Percentiles rank a stretch among this genome's conserved stretches.
Conservation (phyloP, 2,797 vertebrate species). For the Amblyraja radiata region DNA sequence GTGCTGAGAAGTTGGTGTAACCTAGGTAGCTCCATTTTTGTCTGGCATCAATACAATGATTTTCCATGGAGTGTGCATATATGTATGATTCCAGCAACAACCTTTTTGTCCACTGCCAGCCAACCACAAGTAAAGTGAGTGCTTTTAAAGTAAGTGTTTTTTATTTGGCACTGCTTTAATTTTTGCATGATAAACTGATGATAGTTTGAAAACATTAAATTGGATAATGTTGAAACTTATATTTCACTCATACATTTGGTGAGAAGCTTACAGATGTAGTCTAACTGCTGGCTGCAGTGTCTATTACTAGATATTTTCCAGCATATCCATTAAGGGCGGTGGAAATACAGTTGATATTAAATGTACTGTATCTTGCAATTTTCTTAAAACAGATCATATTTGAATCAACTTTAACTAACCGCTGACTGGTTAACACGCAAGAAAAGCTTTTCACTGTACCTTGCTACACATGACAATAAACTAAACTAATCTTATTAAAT, state of each 20-base stretch:
- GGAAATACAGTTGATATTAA: background rate
- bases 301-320: background rate
- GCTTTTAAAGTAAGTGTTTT: background rate
- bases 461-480: too few relatives aligned
- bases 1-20: too few relatives aligned
- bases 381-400: background rate
- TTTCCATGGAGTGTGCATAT: too few relatives aligned
- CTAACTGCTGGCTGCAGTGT: background rate
- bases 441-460: too few relatives aligned
- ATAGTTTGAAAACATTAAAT: conserved; percentile 20
- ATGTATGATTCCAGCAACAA: background rate
- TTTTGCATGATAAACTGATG: background rate
- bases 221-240: background rate
- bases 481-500: too few relatives aligned
- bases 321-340: background rate
- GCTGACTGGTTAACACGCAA: too few relatives aligned
- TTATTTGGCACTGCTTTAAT: background rate
- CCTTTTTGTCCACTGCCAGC: background rate
- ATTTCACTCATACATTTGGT: background rate
- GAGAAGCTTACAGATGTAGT: background rate
- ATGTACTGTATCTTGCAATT: background rate
- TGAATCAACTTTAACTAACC: background rate
- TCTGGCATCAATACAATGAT: too few relatives aligned
- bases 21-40: too few relatives aligned
- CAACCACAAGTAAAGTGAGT: background rate